Evolutionary conservation across 2,888 invertebrate species (phyloP).

Genomic region (Dorcus hopei): DNA sequence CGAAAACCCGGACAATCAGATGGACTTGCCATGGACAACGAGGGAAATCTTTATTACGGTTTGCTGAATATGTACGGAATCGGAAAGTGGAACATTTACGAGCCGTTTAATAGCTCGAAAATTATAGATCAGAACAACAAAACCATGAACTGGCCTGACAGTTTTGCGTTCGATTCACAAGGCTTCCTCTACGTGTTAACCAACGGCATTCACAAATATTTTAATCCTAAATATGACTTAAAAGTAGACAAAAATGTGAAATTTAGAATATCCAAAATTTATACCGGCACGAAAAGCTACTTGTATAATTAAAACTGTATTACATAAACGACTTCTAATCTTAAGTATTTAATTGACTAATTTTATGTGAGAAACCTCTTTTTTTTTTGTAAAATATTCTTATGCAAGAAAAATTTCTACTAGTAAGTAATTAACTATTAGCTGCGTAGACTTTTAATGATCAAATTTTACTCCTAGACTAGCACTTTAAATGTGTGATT

Average conservation of each 20-base stretch:
- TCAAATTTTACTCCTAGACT: no score
- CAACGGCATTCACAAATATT: slow-evolving; percentile 56
- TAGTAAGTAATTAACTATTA: no score
- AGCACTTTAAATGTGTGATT: no score
- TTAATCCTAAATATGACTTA: slow-evolving; percentile 51
- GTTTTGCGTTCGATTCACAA: slow-evolving; percentile 61
- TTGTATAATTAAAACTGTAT: slow-evolving; percentile 43
- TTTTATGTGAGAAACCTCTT: no score
- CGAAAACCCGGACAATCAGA: slow-evolving; percentile 64
- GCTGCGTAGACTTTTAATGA: no score
- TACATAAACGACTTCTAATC: no score
- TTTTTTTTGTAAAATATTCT: no score
- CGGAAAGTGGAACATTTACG: slow-evolving; percentile 63
- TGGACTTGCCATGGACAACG: slow-evolving; percentile 68
- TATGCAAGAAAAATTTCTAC: no score
- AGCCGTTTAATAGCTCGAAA: slow-evolving; percentile 54
- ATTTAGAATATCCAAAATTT: slow-evolving; percentile 60
- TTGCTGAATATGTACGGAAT: slow-evolving; percentile 64
- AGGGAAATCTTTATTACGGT: slow-evolving; percentile 64
- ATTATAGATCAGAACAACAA: slow-evolving; percentile 64
- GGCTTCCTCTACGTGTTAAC: slow-evolving; percentile 55
- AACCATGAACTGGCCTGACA: slow-evolving; percentile 67
- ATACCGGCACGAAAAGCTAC: slow-evolving; percentile 60
- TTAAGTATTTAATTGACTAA: no score
- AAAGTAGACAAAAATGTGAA: slow-evolving; percentile 50